Conservation (phyloP, 2,797 vertebrate genomes). For the Lateolabrax maculatus region DNA sequence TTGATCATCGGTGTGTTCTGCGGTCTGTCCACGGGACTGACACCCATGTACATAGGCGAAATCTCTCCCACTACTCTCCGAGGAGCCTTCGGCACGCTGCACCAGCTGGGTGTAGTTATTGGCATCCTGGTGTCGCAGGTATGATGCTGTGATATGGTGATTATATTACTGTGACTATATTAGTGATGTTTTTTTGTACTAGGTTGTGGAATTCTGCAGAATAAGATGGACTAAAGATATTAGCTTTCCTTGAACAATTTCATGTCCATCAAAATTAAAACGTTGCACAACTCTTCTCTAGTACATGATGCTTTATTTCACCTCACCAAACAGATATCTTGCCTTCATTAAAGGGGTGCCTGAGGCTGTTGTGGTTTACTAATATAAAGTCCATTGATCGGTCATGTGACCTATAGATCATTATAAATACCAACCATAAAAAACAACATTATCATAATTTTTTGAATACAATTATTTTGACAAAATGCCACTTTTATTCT, state of each 20-base stretch:
- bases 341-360: background rate
- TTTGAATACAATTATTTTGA: background rate
- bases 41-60: conserved; percentile 96
- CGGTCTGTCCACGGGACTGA: conserved; percentile 93
- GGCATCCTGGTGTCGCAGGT: conserved; percentile 97
- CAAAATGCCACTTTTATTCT: background rate
- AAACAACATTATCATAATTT: background rate
- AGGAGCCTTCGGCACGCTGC: conserved; percentile 95
- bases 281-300: background rate
- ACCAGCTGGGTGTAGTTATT: conserved; percentile 96
- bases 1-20: conserved; percentile 93
- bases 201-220: background rate
- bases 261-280: background rate
- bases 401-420: conserved; percentile 1
- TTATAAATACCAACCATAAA: background rate
- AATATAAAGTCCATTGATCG: conserved; percentile 14
- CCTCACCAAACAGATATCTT: background rate
- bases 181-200: background rate
- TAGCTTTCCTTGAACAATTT: background rate
- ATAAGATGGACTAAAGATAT: background rate
- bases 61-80: conserved; percentile 90
- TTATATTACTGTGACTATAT: background rate
- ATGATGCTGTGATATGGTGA: conserved; percentile 24
- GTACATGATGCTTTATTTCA: background rate
- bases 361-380: background rate